Base-by-base conservation (phyloP, 2,888 invertebrate genomes). In the Pristionchus mayeri region DNA sequence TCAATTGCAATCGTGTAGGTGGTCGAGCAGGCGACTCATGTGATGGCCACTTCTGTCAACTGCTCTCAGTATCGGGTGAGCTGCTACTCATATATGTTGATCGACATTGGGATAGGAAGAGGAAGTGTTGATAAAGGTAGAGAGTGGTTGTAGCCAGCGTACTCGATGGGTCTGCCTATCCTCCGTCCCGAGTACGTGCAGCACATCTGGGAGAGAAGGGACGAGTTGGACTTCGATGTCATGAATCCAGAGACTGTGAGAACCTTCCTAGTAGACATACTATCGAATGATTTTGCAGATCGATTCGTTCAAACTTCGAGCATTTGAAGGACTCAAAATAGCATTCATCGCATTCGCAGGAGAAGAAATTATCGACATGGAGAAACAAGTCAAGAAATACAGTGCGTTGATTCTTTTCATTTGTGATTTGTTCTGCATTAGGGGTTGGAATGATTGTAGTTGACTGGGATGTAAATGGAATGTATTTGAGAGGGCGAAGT, bases 301-400 rank as follows among this genome's bases (percentile, higher is more conserved):
- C 44, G 13, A 44, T 44, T 44, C 44, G 44, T 44, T 44, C 13
- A 44, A 9, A 21, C 67, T 87, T 44, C 78, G 52, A 16, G 67
- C 84, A 13, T 87, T 87, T 76, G 85, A 87, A 63, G 85, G 85
- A 16, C 71, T 87, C 52, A 63, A 54, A 27, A 86, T 87, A 13
- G 30, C 57, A 13, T 87, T 87, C 48, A 24, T 86, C 37, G 85
- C 84, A 50, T 86, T 87, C 78, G 18, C 48, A 3, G 54, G 50
- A 30, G 50, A 75, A 40, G 85, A 87, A 63, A 40, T 60, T 7
- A 80, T 34, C 24, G 87, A 87, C 50, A 85, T 87, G 85, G 57
- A 37, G 27, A 84, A 85, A n/a, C 75, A 57, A 67, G 85, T 87
- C n/a, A 44, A 40, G 30, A 30, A 67, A 27, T 75, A 85, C 30